Evolutionary conservation across 2,113 vertebrate species (phyloP), one percentile per base, ranked within the genome.

Genomic region (Pteropus alecto): DNA sequence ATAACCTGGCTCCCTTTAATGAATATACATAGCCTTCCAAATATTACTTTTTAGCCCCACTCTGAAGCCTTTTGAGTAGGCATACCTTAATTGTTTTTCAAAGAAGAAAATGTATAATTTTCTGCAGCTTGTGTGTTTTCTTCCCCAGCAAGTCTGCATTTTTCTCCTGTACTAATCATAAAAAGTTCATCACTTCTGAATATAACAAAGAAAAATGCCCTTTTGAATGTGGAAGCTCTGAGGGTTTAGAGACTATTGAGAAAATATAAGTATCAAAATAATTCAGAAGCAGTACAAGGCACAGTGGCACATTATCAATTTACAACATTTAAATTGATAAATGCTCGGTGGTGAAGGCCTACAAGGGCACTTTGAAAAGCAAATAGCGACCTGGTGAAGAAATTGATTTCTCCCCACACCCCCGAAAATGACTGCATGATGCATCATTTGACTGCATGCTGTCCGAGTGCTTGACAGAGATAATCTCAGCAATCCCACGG

Each of bases 361-460:
- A 99, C 99, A 99, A 99, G 99, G 99, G 99, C 99, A 99, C 99
- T 99, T 99, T 99, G 99, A 99, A 99, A 99, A 99, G 99, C 99
- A 99, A 99, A 99, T 99, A 99, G 99, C 98, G 98, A 99, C 99
- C 99, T 99, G 99, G 98, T 98, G 98, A 98, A 99, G 99, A 99
- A 99, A 99, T 99, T 99, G 99, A 99, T 99, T 99, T 99, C 94
- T n/a, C 24, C 65, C 70, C 13, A 84, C 98, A 98, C 98, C 98
- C 99, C 99, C 96, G 99, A 99, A 99, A 99, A 99, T 99, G 99
- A 99, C 99, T 99, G 99, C 99, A 99, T 99, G 99, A 99, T 99
- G 99, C 99, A 99, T 99, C 99, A 99, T 99, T 99, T 99, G 99
- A 99, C 99, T 99, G 99, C 98, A 98, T 98, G 99, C 99, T 99